Evolutionary conservation across 2,888 invertebrate species (phyloP), one percentile per base, ranked within the genome.

Genomic region (Oscheius onirici): DNA sequence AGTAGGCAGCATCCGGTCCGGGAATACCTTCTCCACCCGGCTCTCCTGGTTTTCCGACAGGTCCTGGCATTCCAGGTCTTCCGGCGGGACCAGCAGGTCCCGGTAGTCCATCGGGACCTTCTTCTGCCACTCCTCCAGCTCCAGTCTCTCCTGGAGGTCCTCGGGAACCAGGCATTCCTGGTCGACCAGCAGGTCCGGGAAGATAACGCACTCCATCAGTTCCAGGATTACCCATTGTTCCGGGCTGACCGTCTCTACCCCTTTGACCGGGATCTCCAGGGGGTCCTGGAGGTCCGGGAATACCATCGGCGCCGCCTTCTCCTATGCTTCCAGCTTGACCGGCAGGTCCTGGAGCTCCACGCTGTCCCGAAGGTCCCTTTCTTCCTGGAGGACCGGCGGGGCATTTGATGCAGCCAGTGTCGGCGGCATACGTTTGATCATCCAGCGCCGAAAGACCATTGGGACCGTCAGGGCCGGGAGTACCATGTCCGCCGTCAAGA

Each of bases 81-180:
- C 81, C 81, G 22, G 79, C 72, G 11, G 74, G 72, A 63, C 81
- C 81, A 1, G 69, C 74, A 22, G 79, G 78, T 41, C 81, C 81
- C 11, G 81, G 81, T 15, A 81, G 65, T 28, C 81, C 81, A 60
- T 81, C 81, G 2, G 81, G 81, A 58, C 81, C 81, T 61, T 81
- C 81, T 72, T 81, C 81, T 10, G 81, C 81, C 15, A 78, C 78
- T 69, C 81, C 81, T 0, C 70, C 61, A 22, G 73, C 66, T 57
- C 81, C 81, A 15, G 78, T 77, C n/a, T 73, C 70, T 57, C 81
- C 81, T 60, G 75, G 70, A 28, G 77, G 74, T 28, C 70, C 70
- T 13, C 10, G n/a, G 1, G 70, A 54, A 28, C 81, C 81, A 0
- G 79, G 78, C 74, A 79, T 75, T 72, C 81, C 81, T 11, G 77